phyloP scores from a whole-genome alignment of 2,888 invertebrate genomes.

The Zeuzera pyrina region DNA sequence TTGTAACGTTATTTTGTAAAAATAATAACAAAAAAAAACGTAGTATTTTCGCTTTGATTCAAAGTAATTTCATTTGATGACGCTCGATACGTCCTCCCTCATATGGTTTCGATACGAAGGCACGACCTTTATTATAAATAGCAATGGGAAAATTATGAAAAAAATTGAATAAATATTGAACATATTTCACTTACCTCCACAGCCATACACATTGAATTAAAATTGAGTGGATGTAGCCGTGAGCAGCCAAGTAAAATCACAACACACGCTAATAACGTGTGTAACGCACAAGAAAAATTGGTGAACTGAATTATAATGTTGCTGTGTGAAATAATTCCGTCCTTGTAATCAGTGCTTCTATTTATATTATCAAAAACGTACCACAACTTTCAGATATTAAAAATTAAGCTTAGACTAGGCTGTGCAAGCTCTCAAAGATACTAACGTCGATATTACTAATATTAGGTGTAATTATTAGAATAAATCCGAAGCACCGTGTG shows the following conservation, averaged over 20 bases:
- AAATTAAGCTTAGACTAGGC: too few relatives aligned
- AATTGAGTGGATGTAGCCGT: slow-evolving; percentile 75
- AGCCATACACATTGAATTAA: slow-evolving; percentile 88
- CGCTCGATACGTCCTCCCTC: background rate
- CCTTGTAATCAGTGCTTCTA: too few relatives aligned
- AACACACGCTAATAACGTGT: slow-evolving; percentile 67
- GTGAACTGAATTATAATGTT: slow-evolving; percentile 37
- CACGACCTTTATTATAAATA: slow-evolving; percentile 36
- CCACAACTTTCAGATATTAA: too few relatives aligned
- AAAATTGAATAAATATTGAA: slow-evolving; percentile 13
- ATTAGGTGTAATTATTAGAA: too few relatives aligned
- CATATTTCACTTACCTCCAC: slow-evolving; percentile 78
- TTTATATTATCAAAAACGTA: too few relatives aligned
- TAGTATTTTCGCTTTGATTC: too few relatives aligned
- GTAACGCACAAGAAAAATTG: slow-evolving; percentile 57
- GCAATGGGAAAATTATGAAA: slow-evolving; percentile 3
- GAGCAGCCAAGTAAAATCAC: slow-evolving; percentile 64
- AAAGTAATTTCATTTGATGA: background rate
- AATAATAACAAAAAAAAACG: too few relatives aligned
- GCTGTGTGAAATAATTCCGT: too few relatives aligned
- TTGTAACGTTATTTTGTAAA: too few relatives aligned
- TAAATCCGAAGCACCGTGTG: too few relatives aligned
- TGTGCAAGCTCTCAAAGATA: too few relatives aligned
- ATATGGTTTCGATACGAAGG: slow-evolving; percentile 20
- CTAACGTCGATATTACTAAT: too few relatives aligned